Evolutionary conservation across 2,113 vertebrate species (phyloP).

Genomic region (Sceloporus undulatus): DNA sequence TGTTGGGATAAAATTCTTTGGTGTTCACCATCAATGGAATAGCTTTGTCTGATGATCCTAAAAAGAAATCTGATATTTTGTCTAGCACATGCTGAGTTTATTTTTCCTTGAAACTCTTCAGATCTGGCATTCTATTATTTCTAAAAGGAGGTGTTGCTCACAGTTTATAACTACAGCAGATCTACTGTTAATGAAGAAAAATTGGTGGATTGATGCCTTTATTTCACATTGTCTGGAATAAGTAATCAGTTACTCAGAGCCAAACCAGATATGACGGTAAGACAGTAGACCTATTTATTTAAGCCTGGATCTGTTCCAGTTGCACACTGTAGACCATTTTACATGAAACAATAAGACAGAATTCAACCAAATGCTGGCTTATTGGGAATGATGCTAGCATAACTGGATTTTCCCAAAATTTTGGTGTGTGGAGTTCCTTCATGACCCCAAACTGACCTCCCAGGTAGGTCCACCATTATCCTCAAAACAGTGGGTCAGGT

Average conservation of each 20-base stretch:
- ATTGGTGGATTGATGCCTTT: background rate
- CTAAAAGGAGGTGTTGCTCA: background rate
- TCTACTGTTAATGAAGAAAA: background rate
- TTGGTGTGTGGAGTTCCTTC: no score
- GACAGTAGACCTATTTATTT: background rate
- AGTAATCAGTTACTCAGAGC: background rate
- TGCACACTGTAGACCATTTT: background rate
- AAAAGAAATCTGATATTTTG: background rate
- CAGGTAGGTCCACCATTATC: no score
- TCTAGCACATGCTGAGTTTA: background rate
- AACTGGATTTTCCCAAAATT: no score
- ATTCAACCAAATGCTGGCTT: no score
- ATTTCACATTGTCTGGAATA: background rate
- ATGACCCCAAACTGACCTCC: no score
- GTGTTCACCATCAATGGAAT: conserved; percentile 12
- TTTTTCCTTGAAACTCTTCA: background rate
- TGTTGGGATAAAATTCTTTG: background rate
- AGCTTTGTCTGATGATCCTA: background rate
- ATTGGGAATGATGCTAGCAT: no score
- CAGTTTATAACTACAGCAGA: background rate
- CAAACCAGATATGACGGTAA: background rate
- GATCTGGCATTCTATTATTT: background rate
- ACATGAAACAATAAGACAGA: background rate
- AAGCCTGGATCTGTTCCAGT: background rate
- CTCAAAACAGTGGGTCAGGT: no score